Evolutionary conservation across 1,140 invertebrate species (phyloP), one percentile per base, ranked within the genome.

Genomic region (Charaxes varanes): DNA sequence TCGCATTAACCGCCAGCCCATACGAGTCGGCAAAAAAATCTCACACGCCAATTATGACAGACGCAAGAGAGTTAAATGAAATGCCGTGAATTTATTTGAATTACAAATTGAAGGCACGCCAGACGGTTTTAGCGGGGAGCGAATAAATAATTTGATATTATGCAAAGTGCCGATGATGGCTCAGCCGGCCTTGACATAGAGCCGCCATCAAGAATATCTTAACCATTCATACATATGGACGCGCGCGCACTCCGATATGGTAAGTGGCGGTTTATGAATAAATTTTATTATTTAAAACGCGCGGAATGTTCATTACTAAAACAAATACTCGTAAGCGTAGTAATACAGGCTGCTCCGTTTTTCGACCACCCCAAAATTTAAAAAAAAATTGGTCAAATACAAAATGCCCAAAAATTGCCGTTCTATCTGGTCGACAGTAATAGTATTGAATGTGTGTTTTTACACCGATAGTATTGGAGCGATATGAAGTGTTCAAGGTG

Each of bases 211-310:
- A 78, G 68, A 78, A 78, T 78, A 82, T 78, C 76, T 83, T 74
- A 78, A 61, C 53, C 63, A 63, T 63, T 82, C 78, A 82, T 82
- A 78, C 78, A 80, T 80, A 82, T 79, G 78, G 71, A 77, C 78
- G 62, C 64, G 66, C 69, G 66, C 66, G 65, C 65, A 74, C 74
- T 71, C 74, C 61, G 73, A 81, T 79, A 77, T 77, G 72, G 68
- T 76, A 78, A 78, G 76, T 77, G 72, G 60, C 60, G 63, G 65
- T 66, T 79, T 79, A 79, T 83, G 76, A 83, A 80, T 83, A 79
- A 69, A 83, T 76, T 82, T 82, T 80, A 79, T 82, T 80, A 80
- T 80, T 82, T 79, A 79, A 82, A 78, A 82, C 69, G 68, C 69
- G 68, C 71, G 62, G 67, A 67, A 74, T 74, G 76, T 82, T 82